Base-by-base conservation (phyloP, 2,797 vertebrate species). In the Rhabdophis nuchalis region DNA sequence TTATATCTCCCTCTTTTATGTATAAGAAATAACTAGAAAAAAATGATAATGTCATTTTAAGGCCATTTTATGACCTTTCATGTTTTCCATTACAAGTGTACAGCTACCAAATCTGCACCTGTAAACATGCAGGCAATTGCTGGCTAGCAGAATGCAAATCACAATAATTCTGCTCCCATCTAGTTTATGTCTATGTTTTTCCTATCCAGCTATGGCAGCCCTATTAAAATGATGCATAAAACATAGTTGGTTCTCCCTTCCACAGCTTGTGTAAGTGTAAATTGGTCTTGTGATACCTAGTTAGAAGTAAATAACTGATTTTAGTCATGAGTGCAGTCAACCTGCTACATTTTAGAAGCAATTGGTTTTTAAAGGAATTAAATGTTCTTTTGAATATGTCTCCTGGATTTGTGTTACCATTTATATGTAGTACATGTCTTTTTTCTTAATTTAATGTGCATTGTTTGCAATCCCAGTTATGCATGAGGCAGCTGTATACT, bases 201-300 rank as follows among this genome's bases (percentile, higher is more conserved):
- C 18, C 32, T 23, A 36, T 41, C 20, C 36, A 77, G 8, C 23
- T 72, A 72, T 77, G 68, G 32, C 41, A 77, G 64, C 64, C 36
- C 36, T 25, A 77, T 41, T 95, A 53, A 93, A 90, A 46, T 52
- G 87, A 25, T 88, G 9, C 91, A 8, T 36, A 52, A 60, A 93
- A 95, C 87, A 87, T 54, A 32, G 64, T 46, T 46, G 29, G 52
- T 93, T 89, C 18, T 36, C 54, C 11, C 25, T 29, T 86, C 14
- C 2, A 0, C 85, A 61, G 32, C 92, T 61, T 32, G 85, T 58
- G n/a, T 64, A 86, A 0, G 27, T 32, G 1, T 72, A 4, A 92
- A 87, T 27, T 87, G 54, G 50, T 18, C 3, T 52, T 20, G 64
- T 95, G 53, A 50, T 85, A 64, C 92, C 91, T 54, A 0, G 86